Percentiles rank a stretch among this genome's conserved stretches.
phyloP scores from a whole-genome alignment of 2,888 invertebrate genomes.

The Polydesmus complanatus region DNA sequence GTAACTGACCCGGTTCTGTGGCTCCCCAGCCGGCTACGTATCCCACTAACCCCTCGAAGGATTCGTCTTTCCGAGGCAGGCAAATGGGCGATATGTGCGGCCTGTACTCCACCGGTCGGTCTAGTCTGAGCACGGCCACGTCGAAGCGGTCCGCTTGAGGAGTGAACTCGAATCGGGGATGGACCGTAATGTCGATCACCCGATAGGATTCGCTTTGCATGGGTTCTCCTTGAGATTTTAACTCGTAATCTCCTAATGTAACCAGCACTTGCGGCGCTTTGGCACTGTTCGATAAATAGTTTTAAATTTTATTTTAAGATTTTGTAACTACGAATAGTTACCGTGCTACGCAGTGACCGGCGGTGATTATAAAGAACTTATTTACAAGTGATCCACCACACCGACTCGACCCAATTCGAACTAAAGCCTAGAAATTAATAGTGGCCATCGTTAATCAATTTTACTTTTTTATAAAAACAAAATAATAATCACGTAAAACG shows the following conservation, averaged over 20 bases:
- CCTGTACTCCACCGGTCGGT: conserved; percentile 37
- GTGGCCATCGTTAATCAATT: not conserved
- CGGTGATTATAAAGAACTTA: conserved; percentile 79
- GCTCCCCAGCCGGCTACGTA: conserved; percentile 20
- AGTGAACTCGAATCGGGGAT: conserved; percentile 83
- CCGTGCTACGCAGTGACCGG: conserved; percentile 82
- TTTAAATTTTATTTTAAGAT: not conserved
- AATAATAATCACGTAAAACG: not conserved
- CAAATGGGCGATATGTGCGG: conserved; percentile 20
- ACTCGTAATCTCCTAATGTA: conserved; percentile 81
- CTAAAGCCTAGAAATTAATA: conserved; percentile 9
- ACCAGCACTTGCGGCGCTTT: conserved; percentile 74
- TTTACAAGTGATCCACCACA: conserved; percentile 86
- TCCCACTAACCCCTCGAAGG: conserved; percentile 17
- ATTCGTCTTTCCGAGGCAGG: conserved; percentile 18
- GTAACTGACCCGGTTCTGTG: conserved; percentile 11
- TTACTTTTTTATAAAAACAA: not conserved
- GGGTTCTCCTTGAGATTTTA: conserved; percentile 82
- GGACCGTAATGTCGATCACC: conserved; percentile 76
- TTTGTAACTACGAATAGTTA: conserved; percentile 27
- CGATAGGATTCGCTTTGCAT: conserved; percentile 83
- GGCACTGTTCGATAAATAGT: conserved; percentile 5
- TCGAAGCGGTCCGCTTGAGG: conserved; percentile 70
- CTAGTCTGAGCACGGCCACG: conserved; percentile 73
- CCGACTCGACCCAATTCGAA: conserved; percentile 20